Evolutionary conservation across 2,113 vertebrate genomes (phyloP).

Genomic region (Gyps fulvus): DNA sequence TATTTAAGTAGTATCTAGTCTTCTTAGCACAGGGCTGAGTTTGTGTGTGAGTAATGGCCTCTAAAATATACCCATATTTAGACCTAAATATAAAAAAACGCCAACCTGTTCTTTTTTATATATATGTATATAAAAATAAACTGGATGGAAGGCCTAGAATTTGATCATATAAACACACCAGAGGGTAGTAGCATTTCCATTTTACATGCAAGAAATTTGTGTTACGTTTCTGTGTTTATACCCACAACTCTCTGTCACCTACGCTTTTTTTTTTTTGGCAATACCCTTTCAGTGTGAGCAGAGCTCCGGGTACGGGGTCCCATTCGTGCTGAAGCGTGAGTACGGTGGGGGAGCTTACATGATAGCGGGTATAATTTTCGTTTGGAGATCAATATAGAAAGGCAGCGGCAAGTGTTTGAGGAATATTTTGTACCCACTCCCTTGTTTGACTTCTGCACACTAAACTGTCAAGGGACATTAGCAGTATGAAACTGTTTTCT

Average conservation of each 20-base stretch:
- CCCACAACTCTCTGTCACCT: background rate
- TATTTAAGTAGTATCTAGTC: background rate
- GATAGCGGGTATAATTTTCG: background rate
- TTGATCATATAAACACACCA: background rate
- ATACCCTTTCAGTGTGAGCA: background rate
- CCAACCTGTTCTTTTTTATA: background rate
- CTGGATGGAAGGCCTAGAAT: background rate
- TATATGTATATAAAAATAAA: background rate
- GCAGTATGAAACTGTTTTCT: background rate
- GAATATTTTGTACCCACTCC: background rate
- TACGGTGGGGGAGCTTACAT: background rate
- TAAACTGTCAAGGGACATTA: background rate
- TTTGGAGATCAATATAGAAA: background rate
- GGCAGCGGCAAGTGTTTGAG: background rate
- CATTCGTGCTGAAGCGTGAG: background rate
- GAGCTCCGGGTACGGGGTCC: background rate
- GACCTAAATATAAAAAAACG: background rate
- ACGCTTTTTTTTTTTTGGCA: background rate
- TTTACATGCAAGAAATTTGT: background rate
- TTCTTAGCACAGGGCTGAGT: conserved; percentile 15
- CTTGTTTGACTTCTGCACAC: conserved; percentile 4
- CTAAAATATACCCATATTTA: conserved; percentile 31
- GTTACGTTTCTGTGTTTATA: background rate
- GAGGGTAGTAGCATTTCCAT: background rate
- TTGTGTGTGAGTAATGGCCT: conserved; percentile 5